Evolutionary conservation across 2,888 invertebrate genomes (phyloP).

Genomic region (Cryptus armator): DNA sequence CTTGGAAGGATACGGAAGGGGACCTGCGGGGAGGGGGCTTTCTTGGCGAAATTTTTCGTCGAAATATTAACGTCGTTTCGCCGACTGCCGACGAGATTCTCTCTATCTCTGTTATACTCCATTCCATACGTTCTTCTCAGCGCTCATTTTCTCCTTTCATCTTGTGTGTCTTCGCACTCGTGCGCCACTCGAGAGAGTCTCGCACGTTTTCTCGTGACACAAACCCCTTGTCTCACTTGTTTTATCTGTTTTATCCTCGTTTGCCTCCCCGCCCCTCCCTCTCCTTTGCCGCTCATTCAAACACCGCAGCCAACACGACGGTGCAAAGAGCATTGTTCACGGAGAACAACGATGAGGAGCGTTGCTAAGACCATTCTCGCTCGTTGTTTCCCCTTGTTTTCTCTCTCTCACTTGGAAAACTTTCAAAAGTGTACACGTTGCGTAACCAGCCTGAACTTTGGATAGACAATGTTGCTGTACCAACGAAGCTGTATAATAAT

Average conservation of each 20-base stretch:
- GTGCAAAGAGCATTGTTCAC: conserved; percentile 29
- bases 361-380: not conserved
- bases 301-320: not conserved
- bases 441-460: conserved; percentile 17
- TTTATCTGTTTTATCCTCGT: conserved; percentile 6
- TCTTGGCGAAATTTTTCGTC: conserved; percentile 74
- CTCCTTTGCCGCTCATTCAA: not conserved
- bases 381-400: not conserved
- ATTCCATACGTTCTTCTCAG: conserved; percentile 16
- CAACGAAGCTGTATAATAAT: not conserved
- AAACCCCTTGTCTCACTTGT: not conserved
- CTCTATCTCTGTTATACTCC: conserved; percentile 33
- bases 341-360: not conserved
- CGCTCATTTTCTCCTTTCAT: conserved; percentile 16
- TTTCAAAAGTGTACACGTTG: conserved; percentile 6
- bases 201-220: conserved; percentile 19
- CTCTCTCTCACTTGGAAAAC: conserved; percentile 18
- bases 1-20: conserved; percentile 76
- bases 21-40: too few relatives aligned
- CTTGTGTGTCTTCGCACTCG: not conserved
- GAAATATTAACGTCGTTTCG: conserved; percentile 77
- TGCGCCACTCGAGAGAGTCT: conserved; percentile 13
- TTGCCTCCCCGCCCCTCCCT: not conserved
- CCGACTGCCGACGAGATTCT: conserved; percentile 57
- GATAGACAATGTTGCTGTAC: not conserved